Base-by-base conservation (phyloP, 2,888 invertebrate species). In the Xestia sexstrigata region DNA sequence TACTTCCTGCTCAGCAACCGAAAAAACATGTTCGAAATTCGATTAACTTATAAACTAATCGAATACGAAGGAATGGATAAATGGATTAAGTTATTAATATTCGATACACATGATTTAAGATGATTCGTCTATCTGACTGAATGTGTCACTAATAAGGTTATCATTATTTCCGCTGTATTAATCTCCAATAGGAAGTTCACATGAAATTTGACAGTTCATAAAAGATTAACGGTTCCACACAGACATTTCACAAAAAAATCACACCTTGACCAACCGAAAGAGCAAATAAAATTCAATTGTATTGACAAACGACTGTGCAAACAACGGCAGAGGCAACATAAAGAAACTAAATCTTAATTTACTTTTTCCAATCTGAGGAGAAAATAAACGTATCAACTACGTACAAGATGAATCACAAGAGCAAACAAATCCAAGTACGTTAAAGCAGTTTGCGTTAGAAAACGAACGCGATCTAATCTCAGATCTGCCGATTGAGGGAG, bases 401-500 rank as follows among this genome's bases (percentile, higher is more conserved):
- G 77, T 87, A 87, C 83, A 89, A 92, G 91, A 92, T 89, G 91
- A 90, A 93, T 93, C 90, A 89, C 88, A 87, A 87, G 90, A 90
- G 90, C 91, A 93, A 93, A 95, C 92, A 94, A 92, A 92, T 92
- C 91, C 88, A 87, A 87, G 88, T 89, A 91, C 88, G 89, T 90
- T 91, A 90, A 91, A 93, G 91, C 92, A 93, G 93, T 94, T 95
- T 93, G 92, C 91, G 92, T 91, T 93, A 89, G 93, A 94, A 93
- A 95, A 92, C 91, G 91, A 94, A 93, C 86, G 86, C 90, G 94
- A 95, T 96, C 91, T 94, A 94, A 96, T 96, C 96, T 95, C 88
- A 85, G 84, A 93, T 93, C 93, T 91, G 85, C 91, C 94, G 93
- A 95, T 95, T 93, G 95, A 94, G 92, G 91, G 92, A 93, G 90